Conservation (phyloP, 2,113 vertebrate genomes). For the Vidua chalybeata region DNA sequence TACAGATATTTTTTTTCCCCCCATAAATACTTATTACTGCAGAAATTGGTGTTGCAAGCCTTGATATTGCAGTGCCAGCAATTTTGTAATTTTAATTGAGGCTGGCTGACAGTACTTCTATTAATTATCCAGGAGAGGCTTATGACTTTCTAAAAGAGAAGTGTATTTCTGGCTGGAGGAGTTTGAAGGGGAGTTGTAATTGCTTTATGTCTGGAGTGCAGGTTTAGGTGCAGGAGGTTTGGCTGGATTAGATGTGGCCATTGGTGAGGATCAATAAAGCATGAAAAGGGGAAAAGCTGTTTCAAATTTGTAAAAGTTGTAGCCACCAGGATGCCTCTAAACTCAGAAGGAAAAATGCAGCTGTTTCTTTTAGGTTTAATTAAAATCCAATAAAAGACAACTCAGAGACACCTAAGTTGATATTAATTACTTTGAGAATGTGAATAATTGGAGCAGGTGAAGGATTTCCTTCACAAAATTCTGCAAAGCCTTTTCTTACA, state of each 20-base stretch:
- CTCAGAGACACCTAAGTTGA: not conserved
- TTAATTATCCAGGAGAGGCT: conserved; percentile 16
- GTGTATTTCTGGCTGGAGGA: not conserved
- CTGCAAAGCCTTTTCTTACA: not conserved
- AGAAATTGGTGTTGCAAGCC: not conserved
- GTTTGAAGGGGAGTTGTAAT: not conserved
- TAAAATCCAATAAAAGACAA: not conserved
- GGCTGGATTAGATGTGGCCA: not conserved
- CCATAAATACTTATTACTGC: conserved; percentile 33
- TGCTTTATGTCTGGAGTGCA: not conserved
- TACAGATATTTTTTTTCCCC: not conserved
- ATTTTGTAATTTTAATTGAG: not conserved
- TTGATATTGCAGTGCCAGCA: not conserved
- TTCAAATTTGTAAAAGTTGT: not conserved
- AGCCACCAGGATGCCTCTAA: not conserved
- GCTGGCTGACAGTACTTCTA: conserved; percentile 6
- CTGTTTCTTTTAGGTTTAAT: not conserved
- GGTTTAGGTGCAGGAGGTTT: not conserved
- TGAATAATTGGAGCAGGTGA: not conserved
- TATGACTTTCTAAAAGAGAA: not conserved
- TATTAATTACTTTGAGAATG: not conserved
- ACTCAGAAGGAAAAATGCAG: not conserved
- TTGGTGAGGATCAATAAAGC: not conserved
- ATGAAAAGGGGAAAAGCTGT: not conserved
- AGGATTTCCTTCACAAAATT: not conserved